phyloP scores from a whole-genome alignment of 2,888 invertebrate species.

The Thymelicus acteon region DNA sequence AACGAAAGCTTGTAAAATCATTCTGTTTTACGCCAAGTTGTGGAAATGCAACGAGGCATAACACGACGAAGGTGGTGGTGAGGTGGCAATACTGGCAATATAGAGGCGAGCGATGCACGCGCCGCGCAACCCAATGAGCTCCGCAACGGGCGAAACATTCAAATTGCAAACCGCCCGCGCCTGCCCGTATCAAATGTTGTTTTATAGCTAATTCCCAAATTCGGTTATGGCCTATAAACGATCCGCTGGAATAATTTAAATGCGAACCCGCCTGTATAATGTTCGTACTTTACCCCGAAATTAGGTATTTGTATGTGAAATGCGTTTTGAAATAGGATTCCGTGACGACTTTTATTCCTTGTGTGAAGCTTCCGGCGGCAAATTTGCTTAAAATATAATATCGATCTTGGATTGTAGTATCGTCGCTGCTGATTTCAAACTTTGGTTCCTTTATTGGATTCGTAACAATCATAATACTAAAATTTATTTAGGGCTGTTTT shows the following conservation, averaged over 20 bases:
- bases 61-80: constrained; percentile 41
- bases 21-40: constrained; percentile 24
- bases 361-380: constrained; percentile 50
- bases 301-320: constrained; percentile 85
- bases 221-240: constrained; percentile 85
- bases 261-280: constrained; percentile 83
- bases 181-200: constrained; percentile 85
- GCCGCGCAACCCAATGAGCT: constrained; percentile 78
- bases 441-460: too few relatives aligned
- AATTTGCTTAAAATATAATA: constrained; percentile 52
- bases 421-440: neutral
- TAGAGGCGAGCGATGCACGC: constrained; percentile 68
- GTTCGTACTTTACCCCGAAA: constrained; percentile 82
- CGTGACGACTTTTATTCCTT: constrained; percentile 74
- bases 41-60: constrained; percentile 35
- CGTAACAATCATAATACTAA: too few relatives aligned
- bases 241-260: constrained; percentile 85
- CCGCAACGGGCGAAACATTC: constrained; percentile 79
- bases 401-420: constrained; percentile 19
- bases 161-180: constrained; percentile 83
- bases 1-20: constrained; percentile 19
- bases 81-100: constrained; percentile 39
- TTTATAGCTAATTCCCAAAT: constrained; percentile 85
- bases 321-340: constrained; percentile 82
- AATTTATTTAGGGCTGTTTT: too few relatives aligned